Conservation (phyloP, 2,797 vertebrate species). For the Acanthornis magna region DNA sequence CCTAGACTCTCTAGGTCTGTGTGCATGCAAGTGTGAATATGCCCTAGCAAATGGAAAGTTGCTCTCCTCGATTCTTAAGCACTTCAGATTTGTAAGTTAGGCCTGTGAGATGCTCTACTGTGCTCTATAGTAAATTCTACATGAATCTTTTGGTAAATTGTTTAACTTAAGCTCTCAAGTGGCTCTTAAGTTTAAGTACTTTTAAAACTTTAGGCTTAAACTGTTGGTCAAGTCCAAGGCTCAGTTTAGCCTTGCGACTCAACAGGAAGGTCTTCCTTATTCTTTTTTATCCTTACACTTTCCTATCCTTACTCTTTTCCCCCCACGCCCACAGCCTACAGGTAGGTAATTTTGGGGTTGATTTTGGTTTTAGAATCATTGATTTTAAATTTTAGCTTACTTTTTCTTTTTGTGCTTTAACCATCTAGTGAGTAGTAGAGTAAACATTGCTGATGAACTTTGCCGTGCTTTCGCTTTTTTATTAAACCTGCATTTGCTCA, state of each 20-base stretch:
- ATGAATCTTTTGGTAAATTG: neutral
- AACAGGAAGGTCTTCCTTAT: neutral
- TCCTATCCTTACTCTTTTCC: neutral
- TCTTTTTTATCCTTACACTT: neutral
- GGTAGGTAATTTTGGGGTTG: neutral
- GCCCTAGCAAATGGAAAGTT: neutral
- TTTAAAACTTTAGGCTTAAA: neutral
- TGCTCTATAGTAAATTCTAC: neutral
- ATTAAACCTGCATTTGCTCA: neutral
- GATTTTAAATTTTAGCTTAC: neutral
- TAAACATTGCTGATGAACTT: neutral
- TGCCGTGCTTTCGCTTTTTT: accelerated
- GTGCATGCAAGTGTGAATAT: neutral
- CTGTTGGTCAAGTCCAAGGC: neutral
- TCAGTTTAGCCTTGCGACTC: neutral
- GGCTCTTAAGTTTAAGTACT: neutral
- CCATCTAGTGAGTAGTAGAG: neutral
- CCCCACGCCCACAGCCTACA: accelerated
- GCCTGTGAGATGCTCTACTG: neutral
- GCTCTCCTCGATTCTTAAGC: neutral
- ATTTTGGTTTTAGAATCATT: neutral
- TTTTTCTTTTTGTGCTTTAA: neutral
- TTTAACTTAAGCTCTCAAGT: neutral
- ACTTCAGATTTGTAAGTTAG: neutral
- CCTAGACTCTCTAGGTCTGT: no score